Evolutionary conservation across 2,797 vertebrate genomes (phyloP).

Genomic region (Centroberyx gerrardi): DNA sequence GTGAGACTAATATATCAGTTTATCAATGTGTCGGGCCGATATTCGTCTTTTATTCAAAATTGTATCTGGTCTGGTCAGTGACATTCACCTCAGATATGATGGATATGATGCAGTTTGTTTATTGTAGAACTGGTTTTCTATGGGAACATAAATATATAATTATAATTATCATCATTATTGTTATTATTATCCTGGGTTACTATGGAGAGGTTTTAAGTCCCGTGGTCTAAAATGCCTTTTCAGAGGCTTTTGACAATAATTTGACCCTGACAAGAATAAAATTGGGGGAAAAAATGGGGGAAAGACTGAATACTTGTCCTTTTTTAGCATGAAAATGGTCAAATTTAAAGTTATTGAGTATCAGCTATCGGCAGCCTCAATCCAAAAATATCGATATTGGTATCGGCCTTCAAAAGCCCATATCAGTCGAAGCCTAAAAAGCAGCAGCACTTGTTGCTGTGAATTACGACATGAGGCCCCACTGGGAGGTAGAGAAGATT

Average conservation of each 20-base stretch:
- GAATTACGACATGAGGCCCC: conserved; percentile 64
- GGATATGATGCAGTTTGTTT: too few relatives aligned
- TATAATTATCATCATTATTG: too few relatives aligned
- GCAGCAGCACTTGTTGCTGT: conserved; percentile 54
- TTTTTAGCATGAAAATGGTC: not conserved
- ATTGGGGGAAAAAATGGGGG: too few relatives aligned
- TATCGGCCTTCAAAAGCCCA: conserved; percentile 7
- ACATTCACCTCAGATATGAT: conserved; percentile 11
- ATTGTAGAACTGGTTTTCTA: not conserved
- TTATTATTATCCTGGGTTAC: too few relatives aligned
- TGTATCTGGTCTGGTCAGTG: not conserved
- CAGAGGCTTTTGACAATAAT: too few relatives aligned
- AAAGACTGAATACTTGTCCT: too few relatives aligned
- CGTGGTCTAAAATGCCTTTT: too few relatives aligned
- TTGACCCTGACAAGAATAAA: too few relatives aligned
- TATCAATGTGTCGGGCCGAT: not conserved
- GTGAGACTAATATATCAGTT: not conserved
- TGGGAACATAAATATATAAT: too few relatives aligned
- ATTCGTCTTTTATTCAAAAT: not conserved
- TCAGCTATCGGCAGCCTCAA: not conserved
- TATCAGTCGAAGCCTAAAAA: conserved; percentile 40
- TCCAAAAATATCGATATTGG: not conserved
- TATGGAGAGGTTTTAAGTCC: too few relatives aligned
- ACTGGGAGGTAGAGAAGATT: conserved; percentile 70
- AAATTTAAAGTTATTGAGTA: conserved; percentile 17